Base-by-base conservation (phyloP, 2,888 invertebrate species). In the Drosophila atripex region DNA sequence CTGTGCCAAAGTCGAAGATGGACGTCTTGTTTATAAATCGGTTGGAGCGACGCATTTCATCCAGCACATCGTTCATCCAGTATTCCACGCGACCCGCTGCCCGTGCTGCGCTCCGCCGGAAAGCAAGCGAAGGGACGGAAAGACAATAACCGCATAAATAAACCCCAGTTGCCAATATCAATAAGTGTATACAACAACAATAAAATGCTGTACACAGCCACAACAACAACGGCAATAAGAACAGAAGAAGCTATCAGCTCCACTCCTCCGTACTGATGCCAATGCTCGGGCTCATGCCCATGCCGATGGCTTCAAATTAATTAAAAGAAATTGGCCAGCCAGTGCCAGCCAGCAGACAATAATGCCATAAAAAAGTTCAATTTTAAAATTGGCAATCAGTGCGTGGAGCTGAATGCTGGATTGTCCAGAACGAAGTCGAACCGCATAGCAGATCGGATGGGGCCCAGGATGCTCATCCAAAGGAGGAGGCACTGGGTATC, bases 1-100 rank as follows among this genome's bases (percentile, higher is more conserved):
- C 94, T 90, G 94, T 95, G 43, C 97, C 97, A 89, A 97, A 98
- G 90, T 96, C 95, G 91, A 94, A 97, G 75, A 98, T 94, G 18
- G 97, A 95, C 89, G 96, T 96, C 90, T 98, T 98, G 0, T 96
- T 95, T 57, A 97, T 94, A 86, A 93, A 96, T 75, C 96, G 93
- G 91, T 97, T 97, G 0, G 97, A 95, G 49, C 92, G 92, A 43
- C 96, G 93, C 98, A 98, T 98, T 92, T 98, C 97, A 3, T 91
- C 92, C 16, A 98, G 93, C 2, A 97, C 95, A 32, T 94, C 92
- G 73, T 95, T 96, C 97, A 98, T 97, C 98, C 98, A 98, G 80
- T 96, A 95, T 91, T 98, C 98, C 0, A 98, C 96, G 74, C 95
- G 94, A 0, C 97, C 97, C 79, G 96, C 95, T 0, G 96, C 95